Conservation (phyloP, 2,888 invertebrate species). For the Lapara coniferarum region DNA sequence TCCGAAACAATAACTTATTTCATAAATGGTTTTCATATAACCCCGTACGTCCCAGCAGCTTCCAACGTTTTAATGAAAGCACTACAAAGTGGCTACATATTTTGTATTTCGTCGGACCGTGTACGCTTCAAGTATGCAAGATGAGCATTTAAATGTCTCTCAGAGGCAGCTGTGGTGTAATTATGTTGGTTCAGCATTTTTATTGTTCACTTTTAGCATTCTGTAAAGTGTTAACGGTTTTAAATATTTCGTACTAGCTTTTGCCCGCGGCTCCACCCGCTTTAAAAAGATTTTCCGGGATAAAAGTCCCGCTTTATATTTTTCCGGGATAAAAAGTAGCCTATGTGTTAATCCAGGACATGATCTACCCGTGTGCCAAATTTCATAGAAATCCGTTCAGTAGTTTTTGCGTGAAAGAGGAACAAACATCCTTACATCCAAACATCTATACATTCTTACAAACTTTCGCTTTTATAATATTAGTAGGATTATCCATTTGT, state of each 20-base stretch:
- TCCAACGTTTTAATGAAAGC: conserved; percentile 18
- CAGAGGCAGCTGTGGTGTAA: conserved; percentile 31
- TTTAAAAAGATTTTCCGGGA: too few relatives aligned
- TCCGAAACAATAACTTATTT: background rate
- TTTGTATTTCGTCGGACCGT: background rate
- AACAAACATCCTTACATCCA: too few relatives aligned
- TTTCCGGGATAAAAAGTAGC: too few relatives aligned
- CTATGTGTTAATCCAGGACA: too few relatives aligned
- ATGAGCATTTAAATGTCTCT: conserved; percentile 32
- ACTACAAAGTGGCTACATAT: conserved; percentile 10
- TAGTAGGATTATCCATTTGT: too few relatives aligned
- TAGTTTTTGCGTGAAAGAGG: too few relatives aligned
- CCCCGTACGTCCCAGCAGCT: background rate
- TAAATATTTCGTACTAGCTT: conserved; percentile 17
- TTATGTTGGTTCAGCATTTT: conserved; percentile 33
- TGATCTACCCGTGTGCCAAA: too few relatives aligned
- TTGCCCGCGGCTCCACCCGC: too few relatives aligned
- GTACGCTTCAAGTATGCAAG: conserved; percentile 7
- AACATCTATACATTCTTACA: too few relatives aligned
- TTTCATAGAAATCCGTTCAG: too few relatives aligned
- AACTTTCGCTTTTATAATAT: too few relatives aligned
- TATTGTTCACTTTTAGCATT: conserved; percentile 27
- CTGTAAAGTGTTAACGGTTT: conserved; percentile 4
- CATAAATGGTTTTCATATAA: background rate
- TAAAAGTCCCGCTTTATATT: too few relatives aligned